These are phyloP conservation scores for Himalopsyche japonica DNA, from an alignment of 2,888 invertebrate genomes.

Conservation along the genomic window DNA sequence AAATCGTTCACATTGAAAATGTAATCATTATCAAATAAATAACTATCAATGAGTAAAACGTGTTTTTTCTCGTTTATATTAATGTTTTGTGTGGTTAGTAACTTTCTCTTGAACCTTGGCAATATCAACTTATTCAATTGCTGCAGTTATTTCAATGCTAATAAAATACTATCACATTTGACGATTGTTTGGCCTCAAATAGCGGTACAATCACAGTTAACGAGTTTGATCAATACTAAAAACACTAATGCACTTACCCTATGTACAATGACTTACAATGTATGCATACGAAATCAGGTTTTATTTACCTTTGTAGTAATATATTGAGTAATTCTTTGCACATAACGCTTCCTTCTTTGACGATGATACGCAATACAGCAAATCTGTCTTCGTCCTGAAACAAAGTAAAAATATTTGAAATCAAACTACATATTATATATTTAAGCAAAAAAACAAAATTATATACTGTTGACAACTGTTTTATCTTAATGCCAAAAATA, in stretches of 20 bases:
- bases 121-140: too few species aligned
- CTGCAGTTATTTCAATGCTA: too few species aligned
- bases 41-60: too few species aligned
- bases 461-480: too few species aligned
- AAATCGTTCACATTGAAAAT: too few species aligned
- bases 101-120: too few species aligned
- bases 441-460: too few species aligned
- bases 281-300: neutral
- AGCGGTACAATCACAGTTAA: neutral
- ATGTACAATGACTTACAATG: neutral
- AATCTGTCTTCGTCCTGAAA: constrained; percentile 91
- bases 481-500: too few species aligned
- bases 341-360: constrained; percentile 93
- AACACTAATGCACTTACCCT: neutral
- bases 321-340: constrained; percentile 89
- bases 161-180: neutral
- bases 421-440: neutral
- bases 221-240: neutral
- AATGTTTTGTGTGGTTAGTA: too few species aligned
- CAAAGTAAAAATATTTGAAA: constrained; percentile 41
- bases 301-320: constrained; percentile 83
- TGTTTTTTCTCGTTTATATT: too few species aligned
- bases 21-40: too few species aligned
- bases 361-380: constrained; percentile 87
- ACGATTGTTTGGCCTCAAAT: neutral